Evolutionary conservation across 2,888 invertebrate species (phyloP).

Genomic region (Acanthococcus lagerstroemiae): DNA sequence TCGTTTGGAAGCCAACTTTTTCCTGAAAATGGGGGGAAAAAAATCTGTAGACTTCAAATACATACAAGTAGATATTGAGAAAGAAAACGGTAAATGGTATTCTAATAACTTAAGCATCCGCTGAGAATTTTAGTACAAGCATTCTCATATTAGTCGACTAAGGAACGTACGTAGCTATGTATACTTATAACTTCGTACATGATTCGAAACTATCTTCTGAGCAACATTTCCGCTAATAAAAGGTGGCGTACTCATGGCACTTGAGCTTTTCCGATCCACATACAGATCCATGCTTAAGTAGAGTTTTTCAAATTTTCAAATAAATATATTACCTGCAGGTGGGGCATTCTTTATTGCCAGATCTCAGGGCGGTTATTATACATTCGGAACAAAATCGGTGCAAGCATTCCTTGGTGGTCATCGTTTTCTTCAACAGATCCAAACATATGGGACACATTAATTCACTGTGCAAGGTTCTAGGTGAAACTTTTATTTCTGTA

Average conservation of each 20-base stretch:
- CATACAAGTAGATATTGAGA: not conserved
- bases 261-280: too few species aligned
- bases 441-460: constrained; percentile 98
- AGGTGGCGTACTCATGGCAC: too few species aligned
- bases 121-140: too few species aligned
- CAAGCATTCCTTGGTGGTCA: constrained; percentile 99
- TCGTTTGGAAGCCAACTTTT: constrained; percentile 93
- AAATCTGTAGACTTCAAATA: not conserved
- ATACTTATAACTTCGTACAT: too few species aligned
- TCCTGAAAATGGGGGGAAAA: constrained; percentile 41
- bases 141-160: too few species aligned
- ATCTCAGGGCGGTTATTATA: constrained; percentile 91
- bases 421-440: constrained; percentile 96
- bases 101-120: too few species aligned
- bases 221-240: too few species aligned
- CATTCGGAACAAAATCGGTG: constrained; percentile 98
- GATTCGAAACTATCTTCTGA: too few species aligned
- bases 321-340: constrained; percentile 59
- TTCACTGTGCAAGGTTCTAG: constrained; percentile 88
- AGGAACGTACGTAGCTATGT: too few species aligned
- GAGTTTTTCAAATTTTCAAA: not conserved
- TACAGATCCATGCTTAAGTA: not conserved
- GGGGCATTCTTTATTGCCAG: constrained; percentile 98
- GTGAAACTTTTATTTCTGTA: constrained; percentile 89
- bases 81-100: not conserved